Conservation (phyloP, 1,140 invertebrate species). For the Acyrthosiphon pisum region DNA sequence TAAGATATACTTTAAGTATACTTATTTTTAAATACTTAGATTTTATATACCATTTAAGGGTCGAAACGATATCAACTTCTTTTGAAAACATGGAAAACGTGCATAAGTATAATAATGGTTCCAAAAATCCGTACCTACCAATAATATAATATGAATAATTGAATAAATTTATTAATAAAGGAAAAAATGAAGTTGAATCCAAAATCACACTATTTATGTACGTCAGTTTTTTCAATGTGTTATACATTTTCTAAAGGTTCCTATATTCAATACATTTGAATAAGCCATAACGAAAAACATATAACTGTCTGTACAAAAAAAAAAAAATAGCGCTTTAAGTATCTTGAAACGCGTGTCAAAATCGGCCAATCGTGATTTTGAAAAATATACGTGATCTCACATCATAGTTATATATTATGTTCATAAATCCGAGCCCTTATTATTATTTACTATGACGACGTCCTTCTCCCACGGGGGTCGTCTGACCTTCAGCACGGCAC, state of each 20-base stretch:
- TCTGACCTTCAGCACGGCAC: background rate
- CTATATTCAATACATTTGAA: background rate
- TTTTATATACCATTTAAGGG: too few species aligned
- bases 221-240: background rate
- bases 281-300: background rate
- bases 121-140: background rate
- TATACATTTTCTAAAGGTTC: background rate
- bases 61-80: too few species aligned
- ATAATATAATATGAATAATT: background rate
- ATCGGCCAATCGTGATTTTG: background rate
- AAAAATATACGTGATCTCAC: background rate
- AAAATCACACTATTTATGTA: background rate
- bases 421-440: background rate
- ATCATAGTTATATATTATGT: conserved; percentile 7
- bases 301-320: background rate
- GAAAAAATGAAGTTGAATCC: background rate
- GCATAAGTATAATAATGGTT: too few species aligned
- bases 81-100: too few species aligned
- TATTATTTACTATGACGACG: conserved; percentile 9
- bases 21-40: too few species aligned
- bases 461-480: background rate
- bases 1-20: too few species aligned
- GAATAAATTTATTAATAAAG: background rate
- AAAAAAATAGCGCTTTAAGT: background rate
- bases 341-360: background rate